Conservation (phyloP, 2,888 invertebrate species). For the Stenurella melanura region DNA sequence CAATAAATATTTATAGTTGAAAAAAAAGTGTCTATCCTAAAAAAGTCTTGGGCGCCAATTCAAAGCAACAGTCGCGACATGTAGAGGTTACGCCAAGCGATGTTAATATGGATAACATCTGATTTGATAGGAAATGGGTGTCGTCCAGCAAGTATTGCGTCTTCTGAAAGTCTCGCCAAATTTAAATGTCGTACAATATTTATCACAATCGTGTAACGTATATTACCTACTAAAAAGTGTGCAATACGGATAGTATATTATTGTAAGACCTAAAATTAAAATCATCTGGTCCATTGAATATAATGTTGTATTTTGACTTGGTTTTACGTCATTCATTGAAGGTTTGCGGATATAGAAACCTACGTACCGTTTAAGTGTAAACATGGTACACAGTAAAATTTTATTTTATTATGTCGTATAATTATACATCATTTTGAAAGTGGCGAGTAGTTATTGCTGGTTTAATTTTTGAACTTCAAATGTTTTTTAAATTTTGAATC, state of each 20-base stretch:
- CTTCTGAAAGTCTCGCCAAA: background rate
- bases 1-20: background rate
- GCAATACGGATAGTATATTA: background rate
- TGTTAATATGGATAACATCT: background rate
- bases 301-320: background rate
- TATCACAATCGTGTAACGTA: background rate
- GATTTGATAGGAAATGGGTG: background rate
- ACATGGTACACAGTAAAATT: background rate
- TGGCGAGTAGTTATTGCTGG: too few relatives aligned
- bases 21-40: background rate
- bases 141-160: background rate
- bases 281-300: background rate
- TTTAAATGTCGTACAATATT: background rate
- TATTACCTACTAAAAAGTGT: background rate
- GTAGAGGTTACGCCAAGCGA: background rate
- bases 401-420: too few relatives aligned
- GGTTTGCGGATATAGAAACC: background rate
- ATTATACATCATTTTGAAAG: too few relatives aligned
- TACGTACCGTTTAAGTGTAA: background rate
- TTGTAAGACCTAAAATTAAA: background rate
- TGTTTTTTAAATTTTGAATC: too few relatives aligned
- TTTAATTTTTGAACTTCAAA: too few relatives aligned
- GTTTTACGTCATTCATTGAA: background rate
- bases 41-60: background rate
- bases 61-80: background rate